Base-by-base conservation (phyloP, 2,888 invertebrate genomes). In the Julus scandinavius region DNA sequence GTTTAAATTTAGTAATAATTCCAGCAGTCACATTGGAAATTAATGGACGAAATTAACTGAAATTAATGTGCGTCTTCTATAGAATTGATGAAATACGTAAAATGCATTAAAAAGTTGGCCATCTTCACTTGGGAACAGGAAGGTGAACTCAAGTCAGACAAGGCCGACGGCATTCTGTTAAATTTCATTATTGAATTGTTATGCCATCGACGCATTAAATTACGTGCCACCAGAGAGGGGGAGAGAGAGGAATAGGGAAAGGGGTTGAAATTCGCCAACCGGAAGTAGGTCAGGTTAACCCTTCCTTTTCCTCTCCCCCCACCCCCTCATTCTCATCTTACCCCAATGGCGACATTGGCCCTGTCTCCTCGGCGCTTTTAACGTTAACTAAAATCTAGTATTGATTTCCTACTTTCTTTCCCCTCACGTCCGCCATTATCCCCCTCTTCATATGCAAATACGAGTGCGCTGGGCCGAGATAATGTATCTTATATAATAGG, bases 381-480 rank as follows among this genome's bases (percentile, higher is more conserved):
- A 72, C 72, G 72, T 72, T 72, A 72, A 72, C 72, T 72, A 72
- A 72, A 72, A 72, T 72, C 72, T 11, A 11, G 72, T 72, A 72
- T 72, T 72, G 72, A 72, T 72, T 72, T 29, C n/a, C 29, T 72
- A 20, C 7, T 72, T 72, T 72, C 11, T 13, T 29, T 11, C 72
- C 29, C 72, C 72, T 72, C 72, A 29, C 72, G 72, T 72, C 72
- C n/a, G 72, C 72, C 72, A 72, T 72, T 29, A 72, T n/a, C 72
- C 72, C 72, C 72, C 72, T 72, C 20, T 6, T 11, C 20, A 20
- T 72, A 72, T 72, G 72, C 72, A 72, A 72, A 72, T 72, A 72
- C 72, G n/a, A 72, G 72, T 72, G 72, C 72, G 72, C 72, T 72
- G 72, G 72, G 72, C 72, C 72, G 72, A 72, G 72, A 72, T 72